Evolutionary conservation across 2,113 vertebrate species (phyloP).

Genomic region (Enhydra lutris): DNA sequence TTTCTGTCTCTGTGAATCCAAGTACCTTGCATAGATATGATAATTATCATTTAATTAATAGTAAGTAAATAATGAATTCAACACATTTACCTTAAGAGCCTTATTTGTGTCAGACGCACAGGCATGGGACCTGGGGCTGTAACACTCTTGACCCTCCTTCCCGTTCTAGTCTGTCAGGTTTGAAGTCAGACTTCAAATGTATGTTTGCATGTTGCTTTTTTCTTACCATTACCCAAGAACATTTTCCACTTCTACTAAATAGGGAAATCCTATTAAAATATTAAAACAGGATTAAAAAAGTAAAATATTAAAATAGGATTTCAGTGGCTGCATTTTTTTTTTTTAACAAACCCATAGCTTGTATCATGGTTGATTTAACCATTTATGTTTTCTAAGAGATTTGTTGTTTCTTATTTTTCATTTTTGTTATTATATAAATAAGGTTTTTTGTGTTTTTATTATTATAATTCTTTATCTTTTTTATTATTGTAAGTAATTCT

Average conservation of each 20-base stretch:
- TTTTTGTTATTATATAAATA: background rate
- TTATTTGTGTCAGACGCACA: background rate
- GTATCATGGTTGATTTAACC: background rate
- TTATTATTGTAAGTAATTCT: background rate
- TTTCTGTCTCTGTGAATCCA: background rate
- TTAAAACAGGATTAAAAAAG: background rate
- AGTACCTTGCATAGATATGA: background rate
- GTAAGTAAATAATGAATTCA: background rate
- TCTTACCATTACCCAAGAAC: background rate
- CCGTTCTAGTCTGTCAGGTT: background rate
- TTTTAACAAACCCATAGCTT: background rate
- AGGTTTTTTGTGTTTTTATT: background rate
- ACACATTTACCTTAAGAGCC: background rate
- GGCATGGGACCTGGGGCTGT: background rate
- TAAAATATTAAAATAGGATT: background rate
- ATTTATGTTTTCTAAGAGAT: background rate
- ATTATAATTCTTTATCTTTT: background rate
- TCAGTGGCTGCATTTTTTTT: background rate
- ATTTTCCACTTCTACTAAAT: background rate
- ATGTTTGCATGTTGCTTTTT: background rate
- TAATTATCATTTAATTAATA: constrained; percentile 31
- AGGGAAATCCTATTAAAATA: background rate
- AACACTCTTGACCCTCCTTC: background rate
- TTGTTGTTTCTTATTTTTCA: background rate
- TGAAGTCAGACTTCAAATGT: background rate